phyloP scores from a whole-genome alignment of 2,113 vertebrate species.

The Castor canadensis region DNA sequence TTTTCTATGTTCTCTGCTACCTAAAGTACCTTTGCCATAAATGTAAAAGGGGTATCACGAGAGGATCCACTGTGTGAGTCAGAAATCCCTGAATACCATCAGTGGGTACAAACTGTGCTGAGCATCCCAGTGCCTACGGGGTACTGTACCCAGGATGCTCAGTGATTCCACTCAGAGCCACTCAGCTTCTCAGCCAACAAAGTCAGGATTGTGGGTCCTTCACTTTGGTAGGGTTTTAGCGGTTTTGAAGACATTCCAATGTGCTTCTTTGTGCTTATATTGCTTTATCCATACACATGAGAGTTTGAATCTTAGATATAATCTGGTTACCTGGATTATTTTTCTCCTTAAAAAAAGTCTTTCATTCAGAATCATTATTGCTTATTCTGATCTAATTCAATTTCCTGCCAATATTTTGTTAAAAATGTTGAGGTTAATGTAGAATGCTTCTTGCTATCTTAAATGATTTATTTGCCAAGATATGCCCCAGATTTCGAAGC shows the following conservation, averaged over 20 bases:
- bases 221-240: not conserved
- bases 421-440: not conserved
- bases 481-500: not conserved
- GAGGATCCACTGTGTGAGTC: not conserved
- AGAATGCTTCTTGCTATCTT: not conserved
- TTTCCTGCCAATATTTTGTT: not conserved
- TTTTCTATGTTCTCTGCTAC: not conserved
- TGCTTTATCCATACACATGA: not conserved
- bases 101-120: no score
- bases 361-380: not conserved
- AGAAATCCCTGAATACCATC: no score
- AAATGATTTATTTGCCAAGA: not conserved
- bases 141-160: not conserved
- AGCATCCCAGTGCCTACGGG: no score
- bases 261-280: not conserved
- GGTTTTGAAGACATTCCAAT: not conserved
- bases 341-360: no score
- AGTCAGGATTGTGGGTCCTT: not conserved
- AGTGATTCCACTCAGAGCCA: not conserved
- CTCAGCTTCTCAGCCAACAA: not conserved
- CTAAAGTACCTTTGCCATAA: not conserved
- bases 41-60: not conserved
- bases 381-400: not conserved
- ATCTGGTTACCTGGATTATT: not conserved
- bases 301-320: not conserved